Evolutionary conservation across 2,797 vertebrate genomes (phyloP).

Genomic region (Glyptemys insculpta): DNA sequence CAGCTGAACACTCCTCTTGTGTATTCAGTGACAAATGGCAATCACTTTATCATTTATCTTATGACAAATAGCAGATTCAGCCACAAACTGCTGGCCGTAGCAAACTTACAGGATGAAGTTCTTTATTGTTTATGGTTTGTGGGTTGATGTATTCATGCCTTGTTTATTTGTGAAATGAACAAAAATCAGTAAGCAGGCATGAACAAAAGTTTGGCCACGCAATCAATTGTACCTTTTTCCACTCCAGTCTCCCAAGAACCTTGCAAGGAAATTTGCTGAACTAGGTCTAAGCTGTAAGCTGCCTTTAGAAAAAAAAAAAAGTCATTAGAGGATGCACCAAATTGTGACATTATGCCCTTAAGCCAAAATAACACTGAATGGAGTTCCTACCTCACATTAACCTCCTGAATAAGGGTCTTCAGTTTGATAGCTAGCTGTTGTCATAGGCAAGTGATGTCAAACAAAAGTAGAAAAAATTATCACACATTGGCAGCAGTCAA

Average conservation of each 20-base stretch:
- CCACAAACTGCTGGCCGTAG: constrained; percentile 89
- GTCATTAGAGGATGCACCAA: constrained; percentile 86
- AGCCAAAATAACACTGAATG: constrained; percentile 85
- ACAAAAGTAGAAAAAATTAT: constrained; percentile 54
- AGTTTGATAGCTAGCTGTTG: constrained; percentile 78
- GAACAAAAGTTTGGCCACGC: constrained; percentile 85
- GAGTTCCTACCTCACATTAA: constrained; percentile 82
- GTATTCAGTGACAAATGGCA: constrained; percentile 89
- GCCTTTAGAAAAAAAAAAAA: constrained; percentile 74
- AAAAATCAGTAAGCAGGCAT: constrained; percentile 89
- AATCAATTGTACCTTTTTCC: constrained; percentile 81
- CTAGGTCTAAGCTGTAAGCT: constrained; percentile 84
- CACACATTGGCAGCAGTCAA: constrained; percentile 24
- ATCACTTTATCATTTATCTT: constrained; percentile 91
- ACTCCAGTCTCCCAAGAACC: constrained; percentile 81
- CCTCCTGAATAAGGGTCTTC: constrained; percentile 81
- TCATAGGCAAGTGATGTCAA: constrained; percentile 70
- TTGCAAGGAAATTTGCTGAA: constrained; percentile 85
- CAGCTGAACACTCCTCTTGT: constrained; percentile 85
- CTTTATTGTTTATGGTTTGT: constrained; percentile 91
- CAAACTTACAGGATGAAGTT: constrained; percentile 92
- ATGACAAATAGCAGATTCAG: constrained; percentile 90
- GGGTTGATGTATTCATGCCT: constrained; percentile 91
- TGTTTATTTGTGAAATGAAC: constrained; percentile 91
- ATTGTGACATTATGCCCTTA: constrained; percentile 87